A percentile compares a stretch with the other conserved stretches of the same genome.
Conservation (phyloP, 2,113 vertebrate genomes). For the Himantopus leucocephalus region DNA sequence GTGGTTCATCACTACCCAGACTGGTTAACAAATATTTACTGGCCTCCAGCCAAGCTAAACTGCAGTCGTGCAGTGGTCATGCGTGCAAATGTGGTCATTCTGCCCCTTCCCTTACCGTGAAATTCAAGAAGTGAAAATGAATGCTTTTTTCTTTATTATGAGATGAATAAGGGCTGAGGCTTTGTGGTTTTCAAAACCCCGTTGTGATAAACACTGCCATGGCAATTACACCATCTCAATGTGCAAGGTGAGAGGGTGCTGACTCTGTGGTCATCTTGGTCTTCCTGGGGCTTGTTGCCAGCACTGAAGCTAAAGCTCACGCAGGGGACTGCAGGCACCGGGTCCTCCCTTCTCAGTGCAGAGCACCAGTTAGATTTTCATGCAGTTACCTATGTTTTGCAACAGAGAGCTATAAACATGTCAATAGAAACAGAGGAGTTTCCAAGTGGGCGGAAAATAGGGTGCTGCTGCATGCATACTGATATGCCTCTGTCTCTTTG, state of each 20-base stretch:
- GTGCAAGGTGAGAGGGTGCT: neutral
- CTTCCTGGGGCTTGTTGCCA: neutral
- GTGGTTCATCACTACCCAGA: neutral
- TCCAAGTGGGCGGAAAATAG: neutral
- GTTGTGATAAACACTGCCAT: neutral
- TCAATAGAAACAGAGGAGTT: neutral
- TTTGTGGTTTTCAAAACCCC: neutral
- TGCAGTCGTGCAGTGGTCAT: neutral
- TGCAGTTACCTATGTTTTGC: neutral
- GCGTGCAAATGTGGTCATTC: neutral
- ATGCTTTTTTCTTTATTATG: neutral
- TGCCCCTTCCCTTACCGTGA: neutral
- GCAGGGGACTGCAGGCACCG: fast-evolving
- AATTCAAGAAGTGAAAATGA: neutral
- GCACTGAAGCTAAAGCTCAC: neutral
- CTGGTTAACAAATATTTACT: neutral
- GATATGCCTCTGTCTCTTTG: neutral
- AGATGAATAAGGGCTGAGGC: neutral
- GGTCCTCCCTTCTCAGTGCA: neutral
- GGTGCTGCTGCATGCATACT: neutral
- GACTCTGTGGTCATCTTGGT: neutral
- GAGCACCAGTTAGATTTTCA: neutral
- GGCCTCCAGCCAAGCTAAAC: neutral
- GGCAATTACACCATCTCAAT: neutral
- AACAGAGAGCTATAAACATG: neutral